phyloP scores from a whole-genome alignment of 2,797 vertebrate genomes.

The Rhinichthys osculus region DNA sequence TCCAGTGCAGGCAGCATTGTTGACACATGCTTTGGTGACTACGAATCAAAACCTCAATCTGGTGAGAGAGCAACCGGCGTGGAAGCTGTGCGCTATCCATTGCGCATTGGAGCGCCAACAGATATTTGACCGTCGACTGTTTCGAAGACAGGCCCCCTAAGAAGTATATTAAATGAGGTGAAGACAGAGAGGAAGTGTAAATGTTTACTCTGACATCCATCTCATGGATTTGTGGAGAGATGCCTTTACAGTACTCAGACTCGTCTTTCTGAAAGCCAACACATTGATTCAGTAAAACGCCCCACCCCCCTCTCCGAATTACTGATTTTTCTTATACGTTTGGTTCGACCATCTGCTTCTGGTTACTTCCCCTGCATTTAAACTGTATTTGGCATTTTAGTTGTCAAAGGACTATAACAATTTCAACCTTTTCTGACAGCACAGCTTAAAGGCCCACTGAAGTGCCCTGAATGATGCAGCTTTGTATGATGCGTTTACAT shows the following conservation, averaged over 20 bases:
- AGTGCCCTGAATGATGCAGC: too few relatives aligned
- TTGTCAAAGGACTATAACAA: background rate
- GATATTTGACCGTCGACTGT: background rate
- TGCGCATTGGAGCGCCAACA: background rate
- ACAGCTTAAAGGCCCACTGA: too few relatives aligned
- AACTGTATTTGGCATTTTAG: slow-evolving; percentile 11
- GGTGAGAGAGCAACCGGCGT: background rate
- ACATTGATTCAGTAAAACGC: slow-evolving; percentile 28
- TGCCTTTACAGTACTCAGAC: slow-evolving; percentile 5
- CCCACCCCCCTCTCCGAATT: background rate
- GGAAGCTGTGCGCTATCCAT: background rate
- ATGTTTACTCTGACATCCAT: slow-evolving; percentile 42
- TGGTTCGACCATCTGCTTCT: background rate
- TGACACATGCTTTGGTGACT: slow-evolving; percentile 6
- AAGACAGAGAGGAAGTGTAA: slow-evolving; percentile 21
- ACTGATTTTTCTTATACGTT: too few relatives aligned
- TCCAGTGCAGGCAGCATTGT: background rate
- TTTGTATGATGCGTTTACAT: too few relatives aligned
- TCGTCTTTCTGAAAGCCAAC: slow-evolving; percentile 27
- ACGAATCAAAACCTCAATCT: slow-evolving; percentile 1
- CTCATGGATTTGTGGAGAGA: slow-evolving; percentile 32
- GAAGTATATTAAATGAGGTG: slow-evolving; percentile 19
- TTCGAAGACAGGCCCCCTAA: slow-evolving; percentile 7
- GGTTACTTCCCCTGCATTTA: background rate
- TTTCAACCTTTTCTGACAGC: background rate